A percentile compares a stretch with the other conserved stretches of the same genome.
These are phyloP conservation scores for Megastigmus dorsalis DNA, from an alignment of 2,888 invertebrate species.

Conservation along the genomic window DNA sequence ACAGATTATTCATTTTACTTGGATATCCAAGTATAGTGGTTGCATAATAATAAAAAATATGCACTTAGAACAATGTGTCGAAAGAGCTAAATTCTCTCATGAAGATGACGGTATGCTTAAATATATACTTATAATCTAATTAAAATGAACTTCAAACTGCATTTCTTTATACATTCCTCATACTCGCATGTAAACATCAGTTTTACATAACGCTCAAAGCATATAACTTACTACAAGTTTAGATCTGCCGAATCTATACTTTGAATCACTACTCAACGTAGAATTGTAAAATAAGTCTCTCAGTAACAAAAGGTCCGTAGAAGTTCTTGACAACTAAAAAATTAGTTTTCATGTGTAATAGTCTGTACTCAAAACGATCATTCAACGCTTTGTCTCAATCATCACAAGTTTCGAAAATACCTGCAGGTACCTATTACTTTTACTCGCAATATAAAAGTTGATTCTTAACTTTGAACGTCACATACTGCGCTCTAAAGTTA, in stretches of 20 bases:
- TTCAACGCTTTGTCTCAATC: constrained; percentile 9
- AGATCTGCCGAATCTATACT: constrained; percentile 3
- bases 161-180: constrained; percentile 35
- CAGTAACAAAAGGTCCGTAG: constrained; percentile 22
- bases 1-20: constrained; percentile 20
- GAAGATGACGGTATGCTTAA: constrained; percentile 11
- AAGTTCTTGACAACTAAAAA: constrained; percentile 27
- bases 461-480: constrained; percentile 3
- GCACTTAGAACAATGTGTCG: background rate
- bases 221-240: constrained; percentile 38
- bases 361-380: constrained; percentile 1
- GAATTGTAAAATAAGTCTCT: constrained; percentile 45
- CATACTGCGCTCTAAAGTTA: background rate
- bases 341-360: constrained; percentile 16
- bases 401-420: constrained; percentile 49
- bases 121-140: constrained; percentile 13
- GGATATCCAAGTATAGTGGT: constrained; percentile 19
- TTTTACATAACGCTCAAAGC: constrained; percentile 29
- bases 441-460: constrained; percentile 22
- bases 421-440: constrained; percentile 29
- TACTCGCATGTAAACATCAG: constrained; percentile 14
- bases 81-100: constrained; percentile 8
- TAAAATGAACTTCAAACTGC: constrained; percentile 32
- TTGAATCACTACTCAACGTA: constrained; percentile 20
- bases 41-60: constrained; percentile 1